Base-by-base conservation (phyloP, 2,888 invertebrate species). In the Drosophila tripunctata region DNA sequence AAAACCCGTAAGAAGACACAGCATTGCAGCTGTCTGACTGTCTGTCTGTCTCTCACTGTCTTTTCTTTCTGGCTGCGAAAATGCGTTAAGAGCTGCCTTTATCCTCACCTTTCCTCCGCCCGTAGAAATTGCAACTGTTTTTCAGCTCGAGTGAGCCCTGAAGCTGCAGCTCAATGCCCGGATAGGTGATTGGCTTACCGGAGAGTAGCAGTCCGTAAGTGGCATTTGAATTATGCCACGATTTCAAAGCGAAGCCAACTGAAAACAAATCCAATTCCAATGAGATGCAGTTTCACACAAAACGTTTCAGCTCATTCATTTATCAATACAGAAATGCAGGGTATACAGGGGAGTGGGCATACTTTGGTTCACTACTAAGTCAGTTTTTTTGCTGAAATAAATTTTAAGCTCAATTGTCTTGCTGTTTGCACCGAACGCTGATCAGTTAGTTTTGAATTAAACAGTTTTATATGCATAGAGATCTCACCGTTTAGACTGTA, bases 71-170 rank as follows among this genome's bases (percentile, higher is more conserved):
- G 15, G 6, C 40, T 40, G 40, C 6, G 43, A 43, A 43, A 43
- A 27, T 43, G 43, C 43, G 43, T 43, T 43, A 43, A 38, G 19
- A 58, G 40, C 22, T 48, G 51, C 15, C n/a, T n/a, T n/a, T n/a
- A n/a, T n/a, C n/a, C n/a, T n/a, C n/a, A n/a, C n/a, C n/a, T n/a
- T n/a, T n/a, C n/a, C n/a, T n/a, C n/a, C n/a, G n/a, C n/a, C n/a
- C n/a, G n/a, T n/a, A n/a, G 44, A 74, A 67, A 75, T 55, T 52
- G 24, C 50, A 63, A 69, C 31, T 35, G 30, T 56, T 68, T 67
- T 35, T 30, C 27, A 55, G 27, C 33, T 41, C 35, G 24, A 45
- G 21, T 54, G 24, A n/a, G 15, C 21, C 33, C 31, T 35, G 17
- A 36, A 60, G 54, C 24, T 10, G 30, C 3, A 51, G 50, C 56